A percentile compares a stretch with the other conserved stretches of the same genome.
Conservation (phyloP, 2,113 vertebrate genomes). For the Centropristis striata region DNA sequence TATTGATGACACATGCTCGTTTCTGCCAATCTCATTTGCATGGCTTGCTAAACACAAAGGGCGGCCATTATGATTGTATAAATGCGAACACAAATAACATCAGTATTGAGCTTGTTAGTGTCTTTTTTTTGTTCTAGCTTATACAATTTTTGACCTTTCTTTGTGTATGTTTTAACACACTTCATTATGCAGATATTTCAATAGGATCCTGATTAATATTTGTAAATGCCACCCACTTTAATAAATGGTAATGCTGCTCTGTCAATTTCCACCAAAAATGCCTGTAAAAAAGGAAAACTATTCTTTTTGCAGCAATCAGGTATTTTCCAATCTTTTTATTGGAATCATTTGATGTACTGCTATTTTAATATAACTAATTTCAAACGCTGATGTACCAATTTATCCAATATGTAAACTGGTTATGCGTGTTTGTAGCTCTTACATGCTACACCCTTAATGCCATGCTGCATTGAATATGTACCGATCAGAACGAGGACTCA, state of each 20-base stretch:
- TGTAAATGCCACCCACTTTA: background rate
- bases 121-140: background rate
- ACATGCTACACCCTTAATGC: slow-evolving; percentile 25
- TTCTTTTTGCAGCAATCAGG: background rate
- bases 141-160: background rate
- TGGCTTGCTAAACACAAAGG: slow-evolving; percentile 66
- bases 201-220: slow-evolving; percentile 16
- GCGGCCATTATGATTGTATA: slow-evolving; percentile 30
- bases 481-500: background rate
- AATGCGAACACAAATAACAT: slow-evolving; percentile 12
- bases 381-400: no score
- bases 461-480: background rate
- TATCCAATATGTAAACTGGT: background rate
- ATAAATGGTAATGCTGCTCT: background rate
- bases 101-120: background rate
- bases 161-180: background rate
- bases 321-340: background rate
- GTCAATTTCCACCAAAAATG: background rate
- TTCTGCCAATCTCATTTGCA: slow-evolving; percentile 75
- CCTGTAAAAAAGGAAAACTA: background rate
- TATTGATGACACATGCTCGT: slow-evolving; percentile 68
- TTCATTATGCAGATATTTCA: slow-evolving; percentile 1
- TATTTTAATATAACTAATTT: background rate
- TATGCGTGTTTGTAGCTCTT: background rate
- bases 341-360: background rate